Conservation (phyloP, 1,140 invertebrate genomes). For the Mesaphorura yosii region DNA sequence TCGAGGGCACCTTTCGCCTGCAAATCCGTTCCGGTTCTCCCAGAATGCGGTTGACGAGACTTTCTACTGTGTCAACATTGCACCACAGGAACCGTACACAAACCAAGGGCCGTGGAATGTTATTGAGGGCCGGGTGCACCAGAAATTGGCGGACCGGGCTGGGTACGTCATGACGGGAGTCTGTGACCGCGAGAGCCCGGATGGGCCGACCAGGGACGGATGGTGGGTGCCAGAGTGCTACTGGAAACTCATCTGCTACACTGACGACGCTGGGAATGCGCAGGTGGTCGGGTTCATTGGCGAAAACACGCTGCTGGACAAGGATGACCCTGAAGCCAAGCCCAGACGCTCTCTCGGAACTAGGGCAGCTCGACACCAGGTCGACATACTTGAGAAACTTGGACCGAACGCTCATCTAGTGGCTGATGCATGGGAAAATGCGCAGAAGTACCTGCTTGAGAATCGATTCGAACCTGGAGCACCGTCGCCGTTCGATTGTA, state of each 20-base stretch:
- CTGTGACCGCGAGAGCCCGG: not conserved
- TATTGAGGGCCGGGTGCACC: conserved; percentile 1
- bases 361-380: conserved; percentile 3
- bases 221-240: conserved; percentile 6
- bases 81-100: conserved; percentile 13
- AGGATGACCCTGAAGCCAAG: not conserved
- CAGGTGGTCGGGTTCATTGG: conserved; percentile 15
- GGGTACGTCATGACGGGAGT: conserved; percentile 14
- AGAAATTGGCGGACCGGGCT: not conserved
- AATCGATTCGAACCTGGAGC: not conserved
- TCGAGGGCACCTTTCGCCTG: conserved; percentile 9
- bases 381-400: conserved; percentile 7
- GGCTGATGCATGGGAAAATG: conserved; percentile 7
- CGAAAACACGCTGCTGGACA: conserved; percentile 6
- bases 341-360: no score
- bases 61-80: conserved; percentile 16
- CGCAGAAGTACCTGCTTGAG: not conserved
- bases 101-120: conserved; percentile 9
- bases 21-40: conserved; percentile 6
- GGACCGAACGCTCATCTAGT: not conserved
- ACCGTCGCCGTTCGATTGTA: not conserved
- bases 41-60: conserved; percentile 2
- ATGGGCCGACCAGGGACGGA: conserved; percentile 1
- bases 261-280: not conserved
- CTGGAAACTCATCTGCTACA: conserved; percentile 19